Evolutionary conservation across 2,888 invertebrate species (phyloP), one percentile per base, ranked within the genome.

Genomic region (Pandemis cinnamomeana): DNA sequence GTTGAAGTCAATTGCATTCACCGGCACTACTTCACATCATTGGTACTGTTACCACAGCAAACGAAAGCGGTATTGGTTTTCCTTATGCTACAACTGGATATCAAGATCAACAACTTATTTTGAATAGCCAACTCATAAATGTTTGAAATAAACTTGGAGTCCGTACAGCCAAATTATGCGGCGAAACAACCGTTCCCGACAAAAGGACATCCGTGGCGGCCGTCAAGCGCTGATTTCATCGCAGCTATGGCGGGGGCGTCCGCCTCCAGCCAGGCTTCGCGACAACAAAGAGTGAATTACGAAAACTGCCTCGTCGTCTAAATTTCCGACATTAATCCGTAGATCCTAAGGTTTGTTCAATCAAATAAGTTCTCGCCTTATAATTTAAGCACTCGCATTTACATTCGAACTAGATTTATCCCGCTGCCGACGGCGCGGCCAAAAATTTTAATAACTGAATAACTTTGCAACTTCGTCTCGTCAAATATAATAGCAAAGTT

Each of bases 381-480:
- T 91, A 92, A 92, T 89, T 92, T 91, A 89, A 91, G 87, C 89
- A 83, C 86, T 89, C 88, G 84, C 85, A 92, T 92, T 92, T 91
- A 92, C 90, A 92, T 91, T 89, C 89, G 89, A 91, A 90, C 91
- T 89, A 89, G 88, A 91, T 87, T 87, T 86, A 87, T 86, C 86
- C 80, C 78, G 83, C 84, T 83, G 84, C 82, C 85, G 87, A 83
- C 84, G 88, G 74, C 83, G 84, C 83, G 84, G 86, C 89, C 92
- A 91, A 91, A 92, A 92, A 93, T 93, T 92, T 93, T 92, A 93
- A 93, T 93, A 93, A 93, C 93, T 92, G 91, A 93, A 93, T 92
- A 93, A 93, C 93, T 93, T 93, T 86, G 87, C 86, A 92, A 92
- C 92, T 93, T 87, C 84, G 86, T 86, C 90, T 91, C 91, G 92